Evolutionary conservation across 2,113 vertebrate species (phyloP).

Genomic region (Bagarius yarrelli): DNA sequence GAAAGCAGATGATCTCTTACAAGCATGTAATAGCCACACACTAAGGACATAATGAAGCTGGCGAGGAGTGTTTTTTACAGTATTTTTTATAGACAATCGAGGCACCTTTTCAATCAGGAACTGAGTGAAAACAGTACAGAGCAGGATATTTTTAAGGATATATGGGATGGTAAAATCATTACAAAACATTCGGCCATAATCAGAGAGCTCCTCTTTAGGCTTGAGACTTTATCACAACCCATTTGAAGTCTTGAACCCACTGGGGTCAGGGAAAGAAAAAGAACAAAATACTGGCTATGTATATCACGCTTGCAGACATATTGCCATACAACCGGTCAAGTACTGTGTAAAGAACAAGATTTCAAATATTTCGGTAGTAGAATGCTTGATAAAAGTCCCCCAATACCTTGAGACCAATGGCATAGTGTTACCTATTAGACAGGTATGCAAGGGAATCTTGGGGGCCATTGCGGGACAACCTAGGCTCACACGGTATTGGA

Average conservation of each 20-base stretch:
- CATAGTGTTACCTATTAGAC: slow-evolving; percentile 30
- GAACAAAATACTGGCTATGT: slow-evolving; percentile 48
- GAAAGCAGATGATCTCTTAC: slow-evolving; percentile 45
- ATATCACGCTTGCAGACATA: slow-evolving; percentile 44
- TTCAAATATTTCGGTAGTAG: slow-evolving; percentile 34
- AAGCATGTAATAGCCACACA: slow-evolving; percentile 30
- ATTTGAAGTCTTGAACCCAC: slow-evolving; percentile 42
- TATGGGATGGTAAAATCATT: slow-evolving; percentile 33
- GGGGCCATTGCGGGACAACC: slow-evolving; percentile 46
- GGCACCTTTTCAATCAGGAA: slow-evolving; percentile 21
- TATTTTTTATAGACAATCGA: slow-evolving; percentile 46
- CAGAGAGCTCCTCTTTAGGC: slow-evolving; percentile 18
- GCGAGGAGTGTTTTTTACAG: slow-evolving; percentile 46
- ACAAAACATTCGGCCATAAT: neutral
- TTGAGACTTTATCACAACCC: slow-evolving; percentile 47
- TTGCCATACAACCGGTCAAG: slow-evolving; percentile 44
- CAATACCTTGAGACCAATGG: slow-evolving; percentile 21
- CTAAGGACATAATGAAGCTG: slow-evolving; percentile 48
- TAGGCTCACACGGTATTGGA: slow-evolving; percentile 40
- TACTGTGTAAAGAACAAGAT: slow-evolving; percentile 44
- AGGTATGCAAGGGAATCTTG: slow-evolving; percentile 25
- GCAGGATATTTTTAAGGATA: slow-evolving; percentile 42
- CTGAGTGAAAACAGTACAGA: slow-evolving; percentile 43
- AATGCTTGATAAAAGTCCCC: neutral
- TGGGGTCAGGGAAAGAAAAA: slow-evolving; percentile 49